Percentiles rank a stretch among this genome's conserved stretches.
Evolutionary conservation across 92 coral and sea anemone genomes (phyloP).

Genomic region (Hydrozoanthus gracilis): DNA sequence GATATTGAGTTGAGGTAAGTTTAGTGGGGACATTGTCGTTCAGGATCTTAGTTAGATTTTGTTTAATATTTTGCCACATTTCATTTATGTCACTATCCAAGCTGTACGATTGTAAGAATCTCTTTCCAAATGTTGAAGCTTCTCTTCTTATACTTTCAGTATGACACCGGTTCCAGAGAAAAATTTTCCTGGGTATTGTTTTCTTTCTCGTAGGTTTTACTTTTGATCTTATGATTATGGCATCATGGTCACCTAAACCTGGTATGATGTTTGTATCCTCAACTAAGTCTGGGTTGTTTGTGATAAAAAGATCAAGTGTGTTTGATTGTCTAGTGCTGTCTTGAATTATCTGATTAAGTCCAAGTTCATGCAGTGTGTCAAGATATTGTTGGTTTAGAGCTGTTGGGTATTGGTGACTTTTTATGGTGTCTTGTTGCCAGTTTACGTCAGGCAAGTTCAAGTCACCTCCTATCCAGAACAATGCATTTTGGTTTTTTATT

Average conservation of each 20-base stretch:
- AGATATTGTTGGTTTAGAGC: constrained; percentile 20
- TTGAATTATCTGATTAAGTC: constrained; percentile 21
- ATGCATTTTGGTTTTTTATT: constrained; percentile 15
- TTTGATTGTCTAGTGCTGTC: constrained; percentile 18
- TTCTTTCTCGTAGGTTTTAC: constrained; percentile 30
- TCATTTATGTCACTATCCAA: constrained; percentile 24
- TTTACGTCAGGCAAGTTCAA: constrained; percentile 19
- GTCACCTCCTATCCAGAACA: constrained; percentile 24
- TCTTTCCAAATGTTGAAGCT: constrained; percentile 17
- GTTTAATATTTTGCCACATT: constrained; percentile 20
- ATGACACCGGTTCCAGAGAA: constrained; percentile 17
- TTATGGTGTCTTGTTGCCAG: constrained; percentile 19
- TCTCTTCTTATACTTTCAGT: constrained; percentile 5
- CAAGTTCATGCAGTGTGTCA: constrained; percentile 20
- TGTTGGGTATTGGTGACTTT: constrained; percentile 26
- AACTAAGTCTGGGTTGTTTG: constrained; percentile 35
- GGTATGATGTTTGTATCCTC: constrained; percentile 42
- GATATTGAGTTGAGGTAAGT: constrained; percentile 19
- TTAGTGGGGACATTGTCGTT: constrained; percentile 11
- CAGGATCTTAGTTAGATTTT: constrained; percentile 5
- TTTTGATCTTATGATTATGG: constrained; percentile 12
- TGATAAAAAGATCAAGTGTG: constrained; percentile 43
- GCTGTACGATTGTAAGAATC: constrained; percentile 12
- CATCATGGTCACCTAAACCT: constrained; percentile 51
- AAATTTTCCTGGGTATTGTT: constrained; percentile 7